These are phyloP conservation scores for Andricus quercusramuli DNA, from an alignment of 2,888 invertebrate species.

Conservation along the genomic window DNA sequence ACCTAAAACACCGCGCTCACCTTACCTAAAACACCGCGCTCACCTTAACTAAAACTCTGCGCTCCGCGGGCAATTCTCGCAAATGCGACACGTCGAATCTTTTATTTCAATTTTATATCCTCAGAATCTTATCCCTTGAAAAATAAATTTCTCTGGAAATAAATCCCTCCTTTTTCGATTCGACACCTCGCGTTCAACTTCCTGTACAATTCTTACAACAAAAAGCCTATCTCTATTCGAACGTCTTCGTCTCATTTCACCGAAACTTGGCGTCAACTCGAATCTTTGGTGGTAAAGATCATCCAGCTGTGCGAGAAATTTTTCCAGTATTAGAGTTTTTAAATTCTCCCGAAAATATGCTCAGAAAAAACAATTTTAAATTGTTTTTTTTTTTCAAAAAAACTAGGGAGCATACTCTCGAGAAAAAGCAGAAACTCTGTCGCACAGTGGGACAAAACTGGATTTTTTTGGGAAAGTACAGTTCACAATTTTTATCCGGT, in stretches of 20 bases:
- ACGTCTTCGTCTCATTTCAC: conserved; percentile 15
- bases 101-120: neutral
- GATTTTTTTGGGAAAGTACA: no score
- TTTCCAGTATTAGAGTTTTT: neutral
- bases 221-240: conserved; percentile 20
- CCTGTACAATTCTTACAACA: conserved; percentile 13
- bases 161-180: neutral
- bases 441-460: no score
- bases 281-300: conserved; percentile 40
- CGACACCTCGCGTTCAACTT: neutral
- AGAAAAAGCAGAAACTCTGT: neutral
- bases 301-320: conserved; percentile 19
- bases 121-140: neutral
- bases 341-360: neutral
- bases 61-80: neutral
- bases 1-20: no score
- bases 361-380: neutral
- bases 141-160: conserved; percentile 9
- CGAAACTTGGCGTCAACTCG: conserved; percentile 23
- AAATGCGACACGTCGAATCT: conserved; percentile 19
- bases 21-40: no score
- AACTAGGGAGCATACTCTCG: neutral
- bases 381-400: neutral
- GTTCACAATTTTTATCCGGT: no score
- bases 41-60: conserved; percentile 26